These are phyloP conservation scores for Erythrolamprus reginae DNA, from an alignment of 2,113 vertebrate species.

Conservation along the genomic window DNA sequence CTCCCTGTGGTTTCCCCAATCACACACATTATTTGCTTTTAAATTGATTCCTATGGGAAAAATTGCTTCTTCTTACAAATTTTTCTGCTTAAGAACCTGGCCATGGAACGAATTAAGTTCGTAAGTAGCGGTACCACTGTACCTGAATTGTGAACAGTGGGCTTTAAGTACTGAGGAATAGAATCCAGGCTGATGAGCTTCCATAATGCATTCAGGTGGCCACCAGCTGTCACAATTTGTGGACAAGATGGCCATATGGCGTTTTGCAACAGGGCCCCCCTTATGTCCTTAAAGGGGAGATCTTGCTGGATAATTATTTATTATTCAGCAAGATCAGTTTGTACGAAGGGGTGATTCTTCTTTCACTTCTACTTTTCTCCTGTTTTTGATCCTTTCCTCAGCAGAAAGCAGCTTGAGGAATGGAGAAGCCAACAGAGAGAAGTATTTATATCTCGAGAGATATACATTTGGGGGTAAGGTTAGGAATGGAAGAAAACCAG, in stretches of 20 bases:
- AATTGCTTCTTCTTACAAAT: too few species aligned
- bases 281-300: background rate
- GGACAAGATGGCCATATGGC: background rate
- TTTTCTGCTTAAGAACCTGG: too few species aligned
- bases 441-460: background rate
- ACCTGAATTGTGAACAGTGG: background rate
- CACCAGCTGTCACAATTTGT: background rate
- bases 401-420: background rate
- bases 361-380: background rate
- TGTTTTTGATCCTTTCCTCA: background rate
- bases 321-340: too few species aligned
- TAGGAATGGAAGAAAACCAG: background rate
- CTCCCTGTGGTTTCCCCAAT: too few species aligned
- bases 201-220: background rate
- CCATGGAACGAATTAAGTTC: too few species aligned
- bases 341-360: background rate
- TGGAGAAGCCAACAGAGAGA: background rate
- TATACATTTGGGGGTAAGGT: background rate
- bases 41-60: too few species aligned
- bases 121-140: too few species aligned
- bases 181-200: background rate
- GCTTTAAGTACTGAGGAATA: background rate
- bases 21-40: too few species aligned
- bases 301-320: background rate
- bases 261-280: background rate